Percentiles rank a stretch among this genome's conserved stretches.
phyloP scores from a whole-genome alignment of 2,888 invertebrate species.

The Pandemis heparana region DNA sequence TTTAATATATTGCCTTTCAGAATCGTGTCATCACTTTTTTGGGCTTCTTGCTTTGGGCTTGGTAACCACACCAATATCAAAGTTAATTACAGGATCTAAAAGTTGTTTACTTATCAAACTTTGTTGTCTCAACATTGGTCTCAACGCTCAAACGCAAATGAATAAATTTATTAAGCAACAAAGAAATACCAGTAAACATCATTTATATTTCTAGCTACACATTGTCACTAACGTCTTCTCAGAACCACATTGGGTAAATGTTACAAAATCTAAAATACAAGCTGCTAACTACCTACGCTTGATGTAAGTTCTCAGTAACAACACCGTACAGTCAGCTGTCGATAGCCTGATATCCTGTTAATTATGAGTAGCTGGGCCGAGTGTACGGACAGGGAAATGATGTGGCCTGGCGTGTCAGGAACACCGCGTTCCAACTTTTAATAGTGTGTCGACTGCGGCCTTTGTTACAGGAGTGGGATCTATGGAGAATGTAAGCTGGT shows the following conservation, averaged over 20 bases:
- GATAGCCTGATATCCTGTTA: neutral
- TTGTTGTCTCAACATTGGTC: no score
- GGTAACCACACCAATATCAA: no score
- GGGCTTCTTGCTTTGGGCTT: no score
- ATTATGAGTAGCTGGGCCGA: neutral
- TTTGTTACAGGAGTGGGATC: neutral
- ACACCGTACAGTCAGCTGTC: conserved; percentile 1
- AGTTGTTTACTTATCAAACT: no score
- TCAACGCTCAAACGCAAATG: no score
- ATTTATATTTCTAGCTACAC: no score
- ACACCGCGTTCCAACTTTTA: conserved; percentile 7
- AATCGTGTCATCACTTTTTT: no score
- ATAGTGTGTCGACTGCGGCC: conserved; percentile 1
- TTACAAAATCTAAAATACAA: neutral
- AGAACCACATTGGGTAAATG: neutral
- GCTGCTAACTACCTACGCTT: neutral
- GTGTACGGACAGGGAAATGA: conserved; percentile 1
- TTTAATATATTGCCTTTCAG: no score
- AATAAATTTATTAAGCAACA: no score
- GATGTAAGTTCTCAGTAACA: neutral
- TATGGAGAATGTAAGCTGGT: neutral
- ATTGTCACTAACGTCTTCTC: neutral
- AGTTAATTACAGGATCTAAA: no score
- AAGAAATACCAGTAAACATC: no score
- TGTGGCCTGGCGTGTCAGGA: conserved; percentile 6